These are phyloP conservation scores for Chroicocephalus ridibundus DNA, from an alignment of 2,113 vertebrate species.

Conservation along the genomic window DNA sequence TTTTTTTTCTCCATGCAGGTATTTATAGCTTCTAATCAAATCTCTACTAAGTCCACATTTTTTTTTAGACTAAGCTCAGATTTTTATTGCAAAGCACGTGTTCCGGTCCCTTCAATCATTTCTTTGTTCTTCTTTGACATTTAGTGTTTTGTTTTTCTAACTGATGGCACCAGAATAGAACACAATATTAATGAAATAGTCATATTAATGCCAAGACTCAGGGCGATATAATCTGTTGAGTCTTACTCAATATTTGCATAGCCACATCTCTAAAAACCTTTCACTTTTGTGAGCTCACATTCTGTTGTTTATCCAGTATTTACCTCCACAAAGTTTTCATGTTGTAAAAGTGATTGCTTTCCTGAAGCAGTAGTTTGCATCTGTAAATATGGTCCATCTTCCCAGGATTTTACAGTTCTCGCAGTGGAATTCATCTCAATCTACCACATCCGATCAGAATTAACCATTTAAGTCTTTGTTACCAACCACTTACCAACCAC, in stretches of 20 bases:
- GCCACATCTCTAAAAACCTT: background rate
- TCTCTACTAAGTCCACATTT: background rate
- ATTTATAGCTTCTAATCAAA: conserved; percentile 34
- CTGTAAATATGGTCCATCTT: background rate
- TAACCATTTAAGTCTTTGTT: background rate
- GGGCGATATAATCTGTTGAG: background rate
- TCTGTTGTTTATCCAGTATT: conserved; percentile 15
- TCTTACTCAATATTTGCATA: conserved; percentile 13
- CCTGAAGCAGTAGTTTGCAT: background rate
- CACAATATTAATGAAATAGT: background rate
- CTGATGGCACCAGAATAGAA: background rate
- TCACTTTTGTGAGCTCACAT: conserved; percentile 3
- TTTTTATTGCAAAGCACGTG: background rate
- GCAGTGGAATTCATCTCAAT: background rate
- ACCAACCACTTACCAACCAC: background rate
- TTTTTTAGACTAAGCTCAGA: background rate
- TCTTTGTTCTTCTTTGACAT: background rate
- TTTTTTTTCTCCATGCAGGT: background rate
- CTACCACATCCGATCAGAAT: background rate
- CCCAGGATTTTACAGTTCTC: background rate
- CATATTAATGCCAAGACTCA: background rate
- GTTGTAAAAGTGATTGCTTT: background rate
- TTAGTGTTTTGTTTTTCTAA: background rate
- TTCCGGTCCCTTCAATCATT: background rate
- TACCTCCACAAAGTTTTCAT: background rate